These are phyloP conservation scores for Poecilus cupreus DNA, from an alignment of 2,888 invertebrate genomes.

Conservation along the genomic window DNA sequence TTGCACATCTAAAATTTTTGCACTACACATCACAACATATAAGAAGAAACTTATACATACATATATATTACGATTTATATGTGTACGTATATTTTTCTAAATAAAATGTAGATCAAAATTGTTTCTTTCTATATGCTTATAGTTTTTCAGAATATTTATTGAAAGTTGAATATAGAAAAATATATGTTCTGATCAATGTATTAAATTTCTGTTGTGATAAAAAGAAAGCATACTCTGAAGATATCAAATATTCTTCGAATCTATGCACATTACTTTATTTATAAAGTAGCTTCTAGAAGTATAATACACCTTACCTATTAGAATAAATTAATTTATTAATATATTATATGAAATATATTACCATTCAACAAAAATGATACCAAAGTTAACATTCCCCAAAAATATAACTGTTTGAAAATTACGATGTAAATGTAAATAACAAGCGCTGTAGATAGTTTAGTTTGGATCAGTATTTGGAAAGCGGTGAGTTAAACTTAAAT, in stretches of 20 bases:
- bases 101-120: conserved; percentile 36
- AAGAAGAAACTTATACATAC: conserved; percentile 21
- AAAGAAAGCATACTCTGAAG: conserved; percentile 47
- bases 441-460: conserved; percentile 52
- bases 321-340: conserved; percentile 59
- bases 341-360: conserved; percentile 55
- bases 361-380: conserved; percentile 75
- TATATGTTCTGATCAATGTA: conserved; percentile 45
- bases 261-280: conserved; percentile 49
- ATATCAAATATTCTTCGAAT: conserved; percentile 51
- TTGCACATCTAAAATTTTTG: conserved; percentile 51
- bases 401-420: conserved; percentile 63
- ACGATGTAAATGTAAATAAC: conserved; percentile 49
- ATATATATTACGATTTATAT: conserved; percentile 5
- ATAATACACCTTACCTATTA: conserved; percentile 56
- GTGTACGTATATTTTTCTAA: conserved; percentile 14
- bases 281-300: conserved; percentile 53
- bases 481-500: conserved; percentile 48
- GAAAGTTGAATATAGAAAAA: conserved; percentile 39
- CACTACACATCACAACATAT: conserved; percentile 50
- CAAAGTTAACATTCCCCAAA: conserved; percentile 85
- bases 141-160: conserved; percentile 48
- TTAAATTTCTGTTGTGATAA: conserved; percentile 51
- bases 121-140: conserved; percentile 44
- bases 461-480: conserved; percentile 54